A percentile compares a stretch with the other conserved stretches of the same genome.
Conservation (phyloP, 2,888 invertebrate genomes). For the Fragum fragum region DNA sequence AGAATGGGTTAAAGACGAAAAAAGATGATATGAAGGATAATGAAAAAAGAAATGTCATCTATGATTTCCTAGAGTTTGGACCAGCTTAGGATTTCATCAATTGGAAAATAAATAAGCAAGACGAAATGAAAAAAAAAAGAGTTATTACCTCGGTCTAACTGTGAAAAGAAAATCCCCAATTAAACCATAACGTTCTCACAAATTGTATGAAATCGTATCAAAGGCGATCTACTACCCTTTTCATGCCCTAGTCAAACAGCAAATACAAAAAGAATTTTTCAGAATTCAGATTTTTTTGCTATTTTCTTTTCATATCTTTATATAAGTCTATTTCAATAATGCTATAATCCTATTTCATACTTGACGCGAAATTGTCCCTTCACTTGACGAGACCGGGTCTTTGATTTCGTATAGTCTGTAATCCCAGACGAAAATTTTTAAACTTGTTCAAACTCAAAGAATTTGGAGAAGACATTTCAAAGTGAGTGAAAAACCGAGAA, state of each 20-base stretch:
- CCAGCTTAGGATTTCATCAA: no score
- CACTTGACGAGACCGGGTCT: no score
- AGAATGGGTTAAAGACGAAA: no score
- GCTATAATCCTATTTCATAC: conserved; percentile 1
- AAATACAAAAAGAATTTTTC: background rate
- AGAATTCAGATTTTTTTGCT: background rate
- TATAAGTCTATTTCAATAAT: background rate
- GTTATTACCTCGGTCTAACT: background rate
- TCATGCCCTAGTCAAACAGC: background rate
- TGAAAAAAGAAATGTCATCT: no score
- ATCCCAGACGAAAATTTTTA: no score
- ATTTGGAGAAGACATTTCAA: no score
- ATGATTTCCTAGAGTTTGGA: no score
- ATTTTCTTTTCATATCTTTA: conserved; percentile 3
- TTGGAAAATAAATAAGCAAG: no score
- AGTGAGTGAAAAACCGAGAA: no score
- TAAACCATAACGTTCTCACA: background rate
- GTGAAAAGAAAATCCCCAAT: conserved; percentile 1
- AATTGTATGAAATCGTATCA: background rate
- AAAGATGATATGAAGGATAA: no score
- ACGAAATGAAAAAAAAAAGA: background rate
- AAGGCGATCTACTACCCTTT: background rate
- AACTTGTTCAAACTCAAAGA: no score
- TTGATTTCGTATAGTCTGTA: no score
- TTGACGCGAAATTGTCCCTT: background rate